These are phyloP conservation scores for Paracanthobrama guichenoti DNA, from an alignment of 2,113 vertebrate species.

Conservation along the genomic window DNA sequence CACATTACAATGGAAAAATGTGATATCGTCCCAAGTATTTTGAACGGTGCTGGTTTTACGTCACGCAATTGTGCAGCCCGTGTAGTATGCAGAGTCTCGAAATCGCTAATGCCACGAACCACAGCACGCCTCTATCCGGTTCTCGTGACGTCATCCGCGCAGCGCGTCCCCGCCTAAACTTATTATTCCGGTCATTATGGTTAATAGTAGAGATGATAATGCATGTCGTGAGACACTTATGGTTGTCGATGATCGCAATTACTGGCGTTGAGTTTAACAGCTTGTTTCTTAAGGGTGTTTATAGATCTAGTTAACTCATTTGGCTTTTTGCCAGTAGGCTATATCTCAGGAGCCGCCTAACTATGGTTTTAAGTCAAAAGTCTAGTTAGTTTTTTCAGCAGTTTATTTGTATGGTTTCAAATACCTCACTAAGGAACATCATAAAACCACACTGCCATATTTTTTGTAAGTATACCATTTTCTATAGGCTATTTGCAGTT, in stretches of 20 bases:
- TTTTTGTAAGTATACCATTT: background rate
- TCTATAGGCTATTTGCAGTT: background rate
- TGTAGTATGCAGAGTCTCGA: background rate
- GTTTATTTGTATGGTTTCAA: background rate
- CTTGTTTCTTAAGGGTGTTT: constrained; percentile 17
- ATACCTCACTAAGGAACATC: too few species aligned
- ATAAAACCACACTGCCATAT: too few species aligned
- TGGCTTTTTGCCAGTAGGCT: background rate
- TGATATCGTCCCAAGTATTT: constrained; percentile 3
- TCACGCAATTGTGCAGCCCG: background rate
- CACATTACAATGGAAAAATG: constrained; percentile 2
- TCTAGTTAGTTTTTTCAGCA: background rate
- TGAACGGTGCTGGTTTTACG: constrained; percentile 1
- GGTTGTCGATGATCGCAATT: background rate
- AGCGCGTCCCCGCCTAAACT: background rate
- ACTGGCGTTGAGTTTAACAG: constrained; percentile 36
- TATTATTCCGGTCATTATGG: constrained; percentile 57
- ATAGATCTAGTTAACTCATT: background rate
- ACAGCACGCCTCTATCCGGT: constrained; percentile 63
- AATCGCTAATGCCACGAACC: constrained; percentile 19
- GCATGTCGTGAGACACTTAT: constrained; percentile 21
- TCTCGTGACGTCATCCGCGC: constrained; percentile 60
- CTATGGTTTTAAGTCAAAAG: background rate
- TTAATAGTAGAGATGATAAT: constrained; percentile 32
- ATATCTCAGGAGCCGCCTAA: background rate